Evolutionary conservation across 2,797 vertebrate species (phyloP).

Genomic region (Spatula versicolor): DNA sequence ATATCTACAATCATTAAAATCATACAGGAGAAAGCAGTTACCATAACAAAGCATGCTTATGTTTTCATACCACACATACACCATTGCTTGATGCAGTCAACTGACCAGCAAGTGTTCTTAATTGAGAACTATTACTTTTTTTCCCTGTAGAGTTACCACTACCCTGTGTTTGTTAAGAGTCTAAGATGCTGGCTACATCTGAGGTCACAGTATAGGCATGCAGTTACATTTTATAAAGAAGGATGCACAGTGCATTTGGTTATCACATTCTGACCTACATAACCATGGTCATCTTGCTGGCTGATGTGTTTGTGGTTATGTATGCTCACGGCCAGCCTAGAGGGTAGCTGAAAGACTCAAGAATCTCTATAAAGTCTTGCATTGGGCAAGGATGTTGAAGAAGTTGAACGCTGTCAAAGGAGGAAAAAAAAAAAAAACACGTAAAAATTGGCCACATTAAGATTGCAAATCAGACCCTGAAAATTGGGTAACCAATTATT

Average conservation of each 20-base stretch:
- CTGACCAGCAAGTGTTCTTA: background rate
- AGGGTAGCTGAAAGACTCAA: background rate
- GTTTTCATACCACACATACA: no score
- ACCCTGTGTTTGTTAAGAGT: background rate
- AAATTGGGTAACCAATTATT: background rate
- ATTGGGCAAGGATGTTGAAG: background rate
- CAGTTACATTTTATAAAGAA: background rate
- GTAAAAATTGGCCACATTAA: background rate
- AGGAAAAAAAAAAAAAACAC: no score
- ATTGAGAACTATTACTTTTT: background rate
- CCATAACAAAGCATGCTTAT: fast-evolving
- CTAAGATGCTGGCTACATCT: background rate
- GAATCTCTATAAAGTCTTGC: background rate
- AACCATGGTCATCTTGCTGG: background rate
- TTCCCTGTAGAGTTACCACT: background rate
- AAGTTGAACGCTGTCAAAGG: background rate
- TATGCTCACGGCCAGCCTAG: background rate
- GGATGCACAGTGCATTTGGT: background rate
- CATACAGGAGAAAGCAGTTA: background rate
- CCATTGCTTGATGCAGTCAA: background rate
- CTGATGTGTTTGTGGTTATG: background rate
- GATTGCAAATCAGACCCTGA: background rate
- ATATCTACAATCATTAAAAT: background rate
- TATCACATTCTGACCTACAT: background rate
- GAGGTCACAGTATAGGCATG: background rate